These are phyloP conservation scores for Gobio occitaniae DNA, from an alignment of 2,797 vertebrate genomes.

Conservation along the genomic window DNA sequence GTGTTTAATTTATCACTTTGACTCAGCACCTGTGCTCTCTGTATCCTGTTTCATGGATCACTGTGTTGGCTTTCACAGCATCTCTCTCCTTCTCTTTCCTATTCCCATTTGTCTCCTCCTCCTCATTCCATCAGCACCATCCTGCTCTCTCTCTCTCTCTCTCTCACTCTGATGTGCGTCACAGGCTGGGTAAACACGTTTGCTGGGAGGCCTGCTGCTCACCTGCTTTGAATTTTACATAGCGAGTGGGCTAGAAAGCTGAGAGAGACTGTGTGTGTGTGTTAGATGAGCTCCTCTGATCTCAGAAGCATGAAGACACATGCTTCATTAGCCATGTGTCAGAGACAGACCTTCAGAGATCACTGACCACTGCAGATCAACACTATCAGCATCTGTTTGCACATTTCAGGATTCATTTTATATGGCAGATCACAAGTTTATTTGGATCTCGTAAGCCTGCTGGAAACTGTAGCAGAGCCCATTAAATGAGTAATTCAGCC, in stretches of 20 bases:
- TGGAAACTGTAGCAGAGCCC: background rate
- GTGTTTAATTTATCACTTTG: conserved; percentile 27
- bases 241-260: conserved; percentile 14
- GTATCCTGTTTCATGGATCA: conserved; percentile 46
- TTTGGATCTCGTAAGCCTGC: background rate
- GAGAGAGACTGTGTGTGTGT: background rate
- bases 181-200: conserved; percentile 30
- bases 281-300: conserved; percentile 38
- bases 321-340: conserved; percentile 36
- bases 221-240: conserved; percentile 44
- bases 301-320: conserved; percentile 34
- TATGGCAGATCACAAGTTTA: background rate
- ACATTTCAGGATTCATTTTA: conserved; percentile 13
- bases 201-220: conserved; percentile 2
- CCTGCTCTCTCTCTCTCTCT: conserved; percentile 15
- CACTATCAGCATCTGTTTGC: conserved; percentile 21
- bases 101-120: conserved; percentile 14
- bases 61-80: conserved; percentile 36
- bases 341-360: conserved; percentile 31
- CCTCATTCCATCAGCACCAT: conserved; percentile 27
- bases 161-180: conserved; percentile 34
- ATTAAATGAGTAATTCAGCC: background rate
- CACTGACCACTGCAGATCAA: conserved; percentile 22
- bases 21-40: conserved; percentile 13
- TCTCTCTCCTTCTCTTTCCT: conserved; percentile 29